Conservation (phyloP, 2,888 invertebrate genomes). For the Caenorhabditis sp. region DNA sequence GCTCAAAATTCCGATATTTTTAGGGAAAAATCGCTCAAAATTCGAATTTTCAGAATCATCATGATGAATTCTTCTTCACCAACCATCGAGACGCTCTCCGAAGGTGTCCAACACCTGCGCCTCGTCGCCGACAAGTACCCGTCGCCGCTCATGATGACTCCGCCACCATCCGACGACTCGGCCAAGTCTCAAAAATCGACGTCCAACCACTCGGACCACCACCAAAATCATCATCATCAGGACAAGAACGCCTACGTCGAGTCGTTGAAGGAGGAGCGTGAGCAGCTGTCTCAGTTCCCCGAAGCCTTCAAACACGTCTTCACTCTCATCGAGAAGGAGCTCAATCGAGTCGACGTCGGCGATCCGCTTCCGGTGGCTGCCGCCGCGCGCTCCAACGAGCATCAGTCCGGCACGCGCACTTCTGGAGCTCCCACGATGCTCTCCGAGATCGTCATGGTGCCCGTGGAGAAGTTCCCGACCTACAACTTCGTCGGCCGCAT, state of each 20-base stretch:
- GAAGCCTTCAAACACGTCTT: slow-evolving; percentile 57
- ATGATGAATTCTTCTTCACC: slow-evolving; percentile 29
- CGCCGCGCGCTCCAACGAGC: too few relatives aligned
- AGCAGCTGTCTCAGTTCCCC: slow-evolving; percentile 46
- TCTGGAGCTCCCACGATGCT: slow-evolving; percentile 19
- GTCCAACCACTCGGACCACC: slow-evolving; percentile 60
- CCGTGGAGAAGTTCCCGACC: slow-evolving; percentile 55
- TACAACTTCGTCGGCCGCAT: slow-evolving; percentile 67
- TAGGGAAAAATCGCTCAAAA: neutral
- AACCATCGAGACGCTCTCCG: slow-evolving; percentile 31
- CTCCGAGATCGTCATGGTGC: slow-evolving; percentile 44
- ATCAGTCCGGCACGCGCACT: too few relatives aligned
- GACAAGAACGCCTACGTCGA: slow-evolving; percentile 57
- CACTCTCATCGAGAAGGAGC: slow-evolving; percentile 58
- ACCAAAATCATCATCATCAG: slow-evolving; percentile 19
- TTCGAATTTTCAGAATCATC: slow-evolving; percentile 7
- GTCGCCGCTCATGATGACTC: slow-evolving; percentile 38
- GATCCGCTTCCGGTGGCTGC: too few relatives aligned
- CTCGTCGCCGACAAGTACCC: slow-evolving; percentile 47
- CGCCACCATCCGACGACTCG: slow-evolving; percentile 57
- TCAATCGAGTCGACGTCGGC: slow-evolving; percentile 34
- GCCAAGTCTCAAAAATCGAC: slow-evolving; percentile 55
- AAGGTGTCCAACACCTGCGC: slow-evolving; percentile 44
- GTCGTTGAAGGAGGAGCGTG: slow-evolving; percentile 61
- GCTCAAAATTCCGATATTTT: neutral